Percentiles rank a stretch among this genome's conserved stretches.
Conservation (phyloP, 2,888 invertebrate species). For the Latrodectus elegans region DNA sequence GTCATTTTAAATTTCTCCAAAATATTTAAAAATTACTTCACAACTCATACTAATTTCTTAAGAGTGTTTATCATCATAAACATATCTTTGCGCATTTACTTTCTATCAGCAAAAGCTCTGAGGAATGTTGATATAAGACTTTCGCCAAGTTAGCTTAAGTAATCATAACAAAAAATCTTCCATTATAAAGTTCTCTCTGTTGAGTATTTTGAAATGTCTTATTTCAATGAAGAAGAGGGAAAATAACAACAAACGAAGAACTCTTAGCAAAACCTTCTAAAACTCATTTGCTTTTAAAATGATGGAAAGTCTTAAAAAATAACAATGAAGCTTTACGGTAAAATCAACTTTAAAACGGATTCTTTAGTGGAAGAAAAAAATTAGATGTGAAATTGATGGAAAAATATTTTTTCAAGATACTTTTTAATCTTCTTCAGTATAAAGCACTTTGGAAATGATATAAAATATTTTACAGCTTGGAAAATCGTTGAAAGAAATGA, state of each 20-base stretch:
- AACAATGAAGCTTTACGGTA: background rate
- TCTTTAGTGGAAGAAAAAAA: background rate
- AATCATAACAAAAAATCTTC: background rate
- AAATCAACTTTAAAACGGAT: constrained; percentile 5
- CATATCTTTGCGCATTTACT: background rate
- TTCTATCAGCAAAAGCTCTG: background rate
- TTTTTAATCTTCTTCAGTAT: constrained; percentile 46
- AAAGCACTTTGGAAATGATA: constrained; percentile 32
- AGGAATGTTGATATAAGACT: background rate
- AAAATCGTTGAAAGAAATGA: constrained; percentile 33
- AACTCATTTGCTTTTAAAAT: constrained; percentile 2
- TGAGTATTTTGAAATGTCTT: background rate
- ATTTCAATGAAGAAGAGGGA: background rate
- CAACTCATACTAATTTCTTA: no score
- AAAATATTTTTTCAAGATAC: constrained; percentile 8
- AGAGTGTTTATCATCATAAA: no score
- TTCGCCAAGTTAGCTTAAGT: background rate
- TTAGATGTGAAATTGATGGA: constrained; percentile 25
- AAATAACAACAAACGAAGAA: constrained; percentile 1
- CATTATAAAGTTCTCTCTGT: background rate
- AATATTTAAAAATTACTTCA: no score
- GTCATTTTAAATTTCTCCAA: no score
- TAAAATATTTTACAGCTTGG: constrained; percentile 18
- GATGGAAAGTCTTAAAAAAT: background rate
- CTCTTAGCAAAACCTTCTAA: background rate